A percentile compares a stretch with the other conserved stretches of the same genome.
phyloP scores from a whole-genome alignment of 2,113 vertebrate genomes.

The Silurus meridionalis region DNA sequence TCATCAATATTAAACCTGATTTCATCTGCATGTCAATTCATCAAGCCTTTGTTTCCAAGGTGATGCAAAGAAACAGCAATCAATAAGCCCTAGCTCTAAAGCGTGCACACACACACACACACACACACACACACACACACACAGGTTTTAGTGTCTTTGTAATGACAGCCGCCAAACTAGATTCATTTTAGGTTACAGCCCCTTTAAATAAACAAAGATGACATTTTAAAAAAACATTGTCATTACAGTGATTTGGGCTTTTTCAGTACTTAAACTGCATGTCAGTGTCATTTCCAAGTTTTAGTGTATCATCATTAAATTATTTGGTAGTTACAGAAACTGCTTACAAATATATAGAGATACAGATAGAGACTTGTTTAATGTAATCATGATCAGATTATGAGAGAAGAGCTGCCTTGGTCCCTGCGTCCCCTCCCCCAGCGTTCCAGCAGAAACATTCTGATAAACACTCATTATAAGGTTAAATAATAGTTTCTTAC shows the following conservation, averaged over 20 bases:
- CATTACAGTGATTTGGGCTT: not conserved
- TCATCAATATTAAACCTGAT: constrained; percentile 50
- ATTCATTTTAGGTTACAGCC: not conserved
- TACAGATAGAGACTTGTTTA: not conserved
- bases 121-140: not conserved
- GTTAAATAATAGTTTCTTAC: not conserved
- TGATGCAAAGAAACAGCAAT: constrained; percentile 33
- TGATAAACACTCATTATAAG: not conserved
- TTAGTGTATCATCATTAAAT: not conserved
- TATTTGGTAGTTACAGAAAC: not conserved
- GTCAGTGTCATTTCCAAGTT: not conserved
- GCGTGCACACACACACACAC: constrained; percentile 13
- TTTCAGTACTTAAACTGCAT: not conserved
- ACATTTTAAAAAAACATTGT: not conserved
- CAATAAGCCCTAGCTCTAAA: constrained; percentile 31
- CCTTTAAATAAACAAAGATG: not conserved
- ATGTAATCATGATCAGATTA: not conserved
- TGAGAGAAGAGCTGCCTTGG: not conserved
- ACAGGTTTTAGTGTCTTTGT: not conserved
- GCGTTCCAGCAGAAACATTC: not conserved
- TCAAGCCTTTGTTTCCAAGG: constrained; percentile 49
- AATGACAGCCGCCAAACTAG: not conserved
- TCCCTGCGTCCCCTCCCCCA: not conserved
- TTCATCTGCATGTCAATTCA: constrained; percentile 46
- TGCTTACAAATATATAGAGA: not conserved